These are phyloP conservation scores for Sinocyclocheilus anophthalmus DNA, from an alignment of 2,113 vertebrate species.

Conservation along the genomic window DNA sequence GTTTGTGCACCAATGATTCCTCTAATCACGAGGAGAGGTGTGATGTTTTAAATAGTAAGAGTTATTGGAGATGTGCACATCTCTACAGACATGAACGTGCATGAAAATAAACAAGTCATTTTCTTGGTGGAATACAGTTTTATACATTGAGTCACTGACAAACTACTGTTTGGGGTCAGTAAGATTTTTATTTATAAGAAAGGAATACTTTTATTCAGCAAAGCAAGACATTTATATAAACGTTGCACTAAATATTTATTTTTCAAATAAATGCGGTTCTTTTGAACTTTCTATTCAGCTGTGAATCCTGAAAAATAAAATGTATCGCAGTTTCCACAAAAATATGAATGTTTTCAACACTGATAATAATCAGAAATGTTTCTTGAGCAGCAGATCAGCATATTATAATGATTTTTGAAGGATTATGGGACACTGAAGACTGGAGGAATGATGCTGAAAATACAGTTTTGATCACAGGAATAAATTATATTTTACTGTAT, in stretches of 20 bases:
- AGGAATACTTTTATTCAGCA: neutral
- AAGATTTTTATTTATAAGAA: neutral
- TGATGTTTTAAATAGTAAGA: neutral
- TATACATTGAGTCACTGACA: neutral
- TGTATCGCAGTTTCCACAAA: neutral
- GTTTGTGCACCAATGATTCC: no score
- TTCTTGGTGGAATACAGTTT: neutral
- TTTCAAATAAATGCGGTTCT: neutral
- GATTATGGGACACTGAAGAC: neutral
- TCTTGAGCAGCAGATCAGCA: neutral
- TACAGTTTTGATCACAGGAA: no score
- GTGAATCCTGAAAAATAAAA: no score
- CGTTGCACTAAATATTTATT: neutral
- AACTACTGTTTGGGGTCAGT: neutral
- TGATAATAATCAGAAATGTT: neutral
- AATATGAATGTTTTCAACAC: neutral
- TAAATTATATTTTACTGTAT: neutral
- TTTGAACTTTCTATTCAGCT: no score
- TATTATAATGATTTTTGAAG: neutral
- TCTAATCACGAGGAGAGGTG: no score
- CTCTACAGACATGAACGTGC: neutral
- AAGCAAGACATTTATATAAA: neutral
- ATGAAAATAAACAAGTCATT: neutral
- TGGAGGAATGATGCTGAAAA: neutral
- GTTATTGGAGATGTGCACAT: neutral